phyloP scores from a whole-genome alignment of 2,113 vertebrate genomes.

The Fulica atra region DNA sequence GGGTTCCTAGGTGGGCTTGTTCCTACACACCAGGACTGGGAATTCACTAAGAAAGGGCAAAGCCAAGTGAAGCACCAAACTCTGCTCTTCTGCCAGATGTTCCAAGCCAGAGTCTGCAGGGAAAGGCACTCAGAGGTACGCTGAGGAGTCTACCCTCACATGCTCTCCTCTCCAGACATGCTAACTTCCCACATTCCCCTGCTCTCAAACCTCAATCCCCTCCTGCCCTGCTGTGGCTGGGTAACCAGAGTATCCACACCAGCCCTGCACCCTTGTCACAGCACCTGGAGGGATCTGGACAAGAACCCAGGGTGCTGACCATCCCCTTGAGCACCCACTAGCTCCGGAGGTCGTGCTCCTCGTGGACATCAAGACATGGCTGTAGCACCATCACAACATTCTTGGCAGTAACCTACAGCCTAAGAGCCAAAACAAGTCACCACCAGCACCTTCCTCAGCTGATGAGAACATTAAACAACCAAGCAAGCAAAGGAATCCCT shows the following conservation, averaged over 20 bases:
- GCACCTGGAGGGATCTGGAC: neutral
- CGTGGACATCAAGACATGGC: fast-evolving
- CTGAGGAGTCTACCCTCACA: neutral
- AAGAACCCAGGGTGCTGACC: neutral
- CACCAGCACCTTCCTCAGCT: neutral
- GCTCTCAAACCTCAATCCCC: neutral
- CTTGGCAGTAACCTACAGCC: neutral
- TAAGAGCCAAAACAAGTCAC: no score
- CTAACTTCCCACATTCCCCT: neutral
- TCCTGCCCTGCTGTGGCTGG: neutral
- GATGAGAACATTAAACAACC: neutral
- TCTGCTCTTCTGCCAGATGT: neutral
- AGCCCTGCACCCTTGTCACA: no score
- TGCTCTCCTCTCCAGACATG: fast-evolving
- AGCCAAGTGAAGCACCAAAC: neutral
- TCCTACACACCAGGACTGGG: neutral
- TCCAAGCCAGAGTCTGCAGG: neutral
- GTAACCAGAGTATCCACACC: no score
- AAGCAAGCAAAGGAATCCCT: no score
- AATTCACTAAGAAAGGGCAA: neutral
- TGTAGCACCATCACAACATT: neutral
- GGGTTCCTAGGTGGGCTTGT: neutral
- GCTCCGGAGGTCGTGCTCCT: neutral
- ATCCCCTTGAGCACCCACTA: no score
- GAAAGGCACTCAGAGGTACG: neutral